Conservation (phyloP, 2,888 invertebrate species). For the Ecliptopera silaceata region DNA sequence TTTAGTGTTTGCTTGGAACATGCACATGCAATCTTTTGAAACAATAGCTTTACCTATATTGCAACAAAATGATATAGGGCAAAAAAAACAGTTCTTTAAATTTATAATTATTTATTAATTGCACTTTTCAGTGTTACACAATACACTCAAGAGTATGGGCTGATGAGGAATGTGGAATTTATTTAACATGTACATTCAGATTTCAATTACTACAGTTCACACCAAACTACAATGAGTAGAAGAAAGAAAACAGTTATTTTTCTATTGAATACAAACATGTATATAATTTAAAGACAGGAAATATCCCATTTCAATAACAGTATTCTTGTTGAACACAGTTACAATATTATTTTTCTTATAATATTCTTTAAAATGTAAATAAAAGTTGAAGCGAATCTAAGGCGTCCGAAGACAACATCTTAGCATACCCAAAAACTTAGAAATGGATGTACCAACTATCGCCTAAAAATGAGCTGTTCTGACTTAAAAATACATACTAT, state of each 20-base stretch:
- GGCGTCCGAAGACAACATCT: constrained; percentile 2
- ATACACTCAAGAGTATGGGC: constrained; percentile 10
- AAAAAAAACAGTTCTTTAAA: neutral
- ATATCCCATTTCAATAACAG: neutral
- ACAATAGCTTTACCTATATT: too few relatives aligned
- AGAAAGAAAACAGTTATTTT: too few relatives aligned
- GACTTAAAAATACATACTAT: neutral
- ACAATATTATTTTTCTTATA: neutral
- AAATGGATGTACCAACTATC: constrained; percentile 17
- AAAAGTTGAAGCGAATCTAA: constrained; percentile 5
- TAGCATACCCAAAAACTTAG: constrained; percentile 20
- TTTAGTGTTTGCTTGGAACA: too few relatives aligned
- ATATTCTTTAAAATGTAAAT: constrained; percentile 1
- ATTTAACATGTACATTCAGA: neutral
- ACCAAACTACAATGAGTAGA: neutral
- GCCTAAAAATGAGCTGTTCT: neutral
- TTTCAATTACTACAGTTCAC: neutral
- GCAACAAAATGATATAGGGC: too few relatives aligned
- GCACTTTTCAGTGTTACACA: constrained; percentile 24
- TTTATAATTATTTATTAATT: constrained; percentile 23
- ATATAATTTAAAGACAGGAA: too few relatives aligned
- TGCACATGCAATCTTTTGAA: too few relatives aligned
- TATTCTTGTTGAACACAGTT: neutral
- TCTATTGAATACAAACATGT: too few relatives aligned
- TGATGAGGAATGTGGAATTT: constrained; percentile 17